Evolutionary conservation across 2,888 invertebrate species (phyloP).

Genomic region (Abrostola triplasia): DNA sequence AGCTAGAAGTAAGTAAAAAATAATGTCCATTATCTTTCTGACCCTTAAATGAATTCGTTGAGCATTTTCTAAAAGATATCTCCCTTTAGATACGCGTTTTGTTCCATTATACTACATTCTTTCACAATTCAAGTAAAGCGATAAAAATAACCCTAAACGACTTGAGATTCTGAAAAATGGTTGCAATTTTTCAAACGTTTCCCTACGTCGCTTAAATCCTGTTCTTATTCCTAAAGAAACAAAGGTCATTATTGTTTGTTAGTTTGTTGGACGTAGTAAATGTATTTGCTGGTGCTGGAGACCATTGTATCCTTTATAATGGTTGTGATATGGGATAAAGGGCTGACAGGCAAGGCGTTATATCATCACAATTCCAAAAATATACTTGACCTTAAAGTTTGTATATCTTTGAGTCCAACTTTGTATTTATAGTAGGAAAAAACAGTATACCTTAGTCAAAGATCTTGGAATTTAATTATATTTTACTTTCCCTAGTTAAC

Average conservation of each 20-base stretch:
- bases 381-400: neutral
- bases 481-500: too few species aligned
- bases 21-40: neutral
- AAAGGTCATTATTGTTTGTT: constrained; percentile 19
- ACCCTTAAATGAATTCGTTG: neutral
- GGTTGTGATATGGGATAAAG: constrained; percentile 9
- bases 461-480: too few species aligned
- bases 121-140: constrained; percentile 8
- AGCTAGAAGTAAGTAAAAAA: too few species aligned
- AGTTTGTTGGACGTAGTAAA: constrained; percentile 1
- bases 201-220: constrained; percentile 5
- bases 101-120: neutral
- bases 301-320: constrained; percentile 18
- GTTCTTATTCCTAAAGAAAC: constrained; percentile 16
- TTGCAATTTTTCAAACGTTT: constrained; percentile 32
- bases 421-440: too few species aligned
- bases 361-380: neutral
- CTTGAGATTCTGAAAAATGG: constrained; percentile 44
- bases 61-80: neutral
- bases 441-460: too few species aligned
- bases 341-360: constrained; percentile 15
- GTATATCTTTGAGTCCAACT: too few species aligned
- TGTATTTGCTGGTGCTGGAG: constrained; percentile 11
- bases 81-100: neutral
- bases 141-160: constrained; percentile 50